These are phyloP conservation scores for Oegoconia quadripuncta DNA, from an alignment of 2,888 invertebrate genomes.

Conservation along the genomic window DNA sequence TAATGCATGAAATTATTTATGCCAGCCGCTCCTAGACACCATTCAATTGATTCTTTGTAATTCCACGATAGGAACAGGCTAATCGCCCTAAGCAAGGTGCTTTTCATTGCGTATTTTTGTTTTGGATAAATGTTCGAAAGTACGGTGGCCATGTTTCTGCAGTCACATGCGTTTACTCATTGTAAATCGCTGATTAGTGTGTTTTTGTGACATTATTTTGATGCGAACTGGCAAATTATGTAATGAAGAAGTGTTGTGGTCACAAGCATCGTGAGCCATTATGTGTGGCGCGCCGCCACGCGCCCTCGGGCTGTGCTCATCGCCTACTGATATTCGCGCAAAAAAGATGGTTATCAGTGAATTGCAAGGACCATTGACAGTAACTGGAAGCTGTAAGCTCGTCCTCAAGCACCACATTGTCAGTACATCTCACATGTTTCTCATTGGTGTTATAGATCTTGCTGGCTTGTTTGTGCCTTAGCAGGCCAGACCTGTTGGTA, in stretches of 20 bases:
- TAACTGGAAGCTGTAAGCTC: slow-evolving; percentile 55
- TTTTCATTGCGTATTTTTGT: slow-evolving; percentile 70
- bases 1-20: slow-evolving; percentile 75
- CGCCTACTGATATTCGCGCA: slow-evolving; percentile 68
- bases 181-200: slow-evolving; percentile 55
- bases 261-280: slow-evolving; percentile 40
- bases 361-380: slow-evolving; percentile 76
- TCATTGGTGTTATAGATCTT: slow-evolving; percentile 84
- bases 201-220: slow-evolving; percentile 53
- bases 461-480: slow-evolving; percentile 87
- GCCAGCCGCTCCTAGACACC: slow-evolving; percentile 62
- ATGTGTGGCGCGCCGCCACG: slow-evolving; percentile 49
- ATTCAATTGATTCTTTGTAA: slow-evolving; percentile 65
- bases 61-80: slow-evolving; percentile 43
- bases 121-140: slow-evolving; percentile 59
- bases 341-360: slow-evolving; percentile 68
- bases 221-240: slow-evolving; percentile 59
- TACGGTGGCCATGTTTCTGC: slow-evolving; percentile 75
- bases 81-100: slow-evolving; percentile 49
- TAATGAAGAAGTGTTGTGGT: slow-evolving; percentile 54
- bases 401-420: slow-evolving; percentile 70
- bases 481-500: slow-evolving; percentile 86
- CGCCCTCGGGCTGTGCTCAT: slow-evolving; percentile 41
- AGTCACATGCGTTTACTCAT: slow-evolving; percentile 71
- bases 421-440: slow-evolving; percentile 66